Conservation (phyloP, 2,797 vertebrate species). For the Pachyuromys duprasi region DNA sequence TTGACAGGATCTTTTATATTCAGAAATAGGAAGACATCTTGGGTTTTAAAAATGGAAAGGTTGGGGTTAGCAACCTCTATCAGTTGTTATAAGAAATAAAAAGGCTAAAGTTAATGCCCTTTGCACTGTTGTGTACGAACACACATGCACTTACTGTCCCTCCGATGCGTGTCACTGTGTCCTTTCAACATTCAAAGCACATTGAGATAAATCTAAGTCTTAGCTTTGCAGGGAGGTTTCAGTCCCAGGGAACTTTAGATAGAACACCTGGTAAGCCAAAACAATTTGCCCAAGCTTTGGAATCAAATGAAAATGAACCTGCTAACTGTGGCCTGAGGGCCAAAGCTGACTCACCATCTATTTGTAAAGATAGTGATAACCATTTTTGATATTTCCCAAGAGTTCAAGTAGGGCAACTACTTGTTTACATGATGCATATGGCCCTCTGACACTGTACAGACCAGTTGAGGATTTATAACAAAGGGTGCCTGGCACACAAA, state of each 20-base stretch:
- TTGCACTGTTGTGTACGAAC: background rate
- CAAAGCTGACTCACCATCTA: background rate
- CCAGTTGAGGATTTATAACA: background rate
- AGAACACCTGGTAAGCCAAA: slow-evolving; percentile 62
- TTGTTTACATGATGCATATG: background rate
- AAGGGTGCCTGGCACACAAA: background rate
- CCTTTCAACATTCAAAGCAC: slow-evolving; percentile 28
- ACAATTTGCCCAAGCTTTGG: slow-evolving; percentile 49
- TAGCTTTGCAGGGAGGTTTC: slow-evolving; percentile 47
- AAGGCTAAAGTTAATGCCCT: slow-evolving; percentile 35
- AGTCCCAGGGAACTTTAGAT: slow-evolving; percentile 41
- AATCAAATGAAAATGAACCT: slow-evolving; percentile 38
- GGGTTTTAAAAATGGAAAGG: slow-evolving; percentile 45
- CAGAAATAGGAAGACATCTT: slow-evolving; percentile 50
- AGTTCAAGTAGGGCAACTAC: background rate
- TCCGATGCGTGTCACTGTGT: background rate
- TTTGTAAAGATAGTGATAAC: slow-evolving; percentile 40
- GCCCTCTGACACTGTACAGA: background rate
- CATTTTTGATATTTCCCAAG: slow-evolving; percentile 14
- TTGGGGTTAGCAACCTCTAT: background rate
- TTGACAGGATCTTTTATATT: background rate
- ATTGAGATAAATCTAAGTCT: slow-evolving; percentile 57
- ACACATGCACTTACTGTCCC: background rate
- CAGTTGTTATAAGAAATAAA: slow-evolving; percentile 7
- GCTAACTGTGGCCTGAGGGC: background rate